These are phyloP conservation scores for Trachymyrmex cornetzi DNA, from an alignment of 1,140 invertebrate genomes.

Conservation along the genomic window DNA sequence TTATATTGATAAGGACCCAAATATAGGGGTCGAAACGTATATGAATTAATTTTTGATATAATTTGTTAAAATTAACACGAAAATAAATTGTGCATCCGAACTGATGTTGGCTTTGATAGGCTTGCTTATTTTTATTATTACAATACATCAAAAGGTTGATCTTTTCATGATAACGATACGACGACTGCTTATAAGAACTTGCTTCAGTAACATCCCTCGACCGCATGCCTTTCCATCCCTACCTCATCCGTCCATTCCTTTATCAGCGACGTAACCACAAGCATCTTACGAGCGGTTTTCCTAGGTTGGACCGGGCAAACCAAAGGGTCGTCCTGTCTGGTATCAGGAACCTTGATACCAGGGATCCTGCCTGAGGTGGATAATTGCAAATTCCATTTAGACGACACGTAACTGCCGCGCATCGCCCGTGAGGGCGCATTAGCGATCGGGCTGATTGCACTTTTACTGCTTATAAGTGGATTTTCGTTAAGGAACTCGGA, in stretches of 20 bases:
- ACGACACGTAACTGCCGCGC: constrained; percentile 61
- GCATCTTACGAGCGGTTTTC: constrained; percentile 56
- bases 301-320: constrained; percentile 18
- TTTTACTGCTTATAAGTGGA: constrained; percentile 55
- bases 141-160: not conserved
- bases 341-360: constrained; percentile 31
- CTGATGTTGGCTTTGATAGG: no score
- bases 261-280: constrained; percentile 45
- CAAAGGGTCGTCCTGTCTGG: constrained; percentile 24
- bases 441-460: constrained; percentile 74
- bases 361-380: constrained; percentile 49
- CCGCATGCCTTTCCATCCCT: not conserved
- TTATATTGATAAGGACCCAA: no score
- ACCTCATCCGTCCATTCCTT: constrained; percentile 16
- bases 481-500: constrained; percentile 63
- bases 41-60: no score
- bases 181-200: constrained; percentile 5
- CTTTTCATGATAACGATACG: not conserved
- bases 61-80: no score
- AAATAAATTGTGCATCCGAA: no score
- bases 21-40: no score
- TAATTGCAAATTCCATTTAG: constrained; percentile 78
- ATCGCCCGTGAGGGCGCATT: constrained; percentile 70
- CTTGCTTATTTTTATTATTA: no score
- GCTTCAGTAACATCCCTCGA: constrained; percentile 7